Evolutionary conservation across 2,113 vertebrate genomes (phyloP).

Genomic region (Psephotus haematonotus): DNA sequence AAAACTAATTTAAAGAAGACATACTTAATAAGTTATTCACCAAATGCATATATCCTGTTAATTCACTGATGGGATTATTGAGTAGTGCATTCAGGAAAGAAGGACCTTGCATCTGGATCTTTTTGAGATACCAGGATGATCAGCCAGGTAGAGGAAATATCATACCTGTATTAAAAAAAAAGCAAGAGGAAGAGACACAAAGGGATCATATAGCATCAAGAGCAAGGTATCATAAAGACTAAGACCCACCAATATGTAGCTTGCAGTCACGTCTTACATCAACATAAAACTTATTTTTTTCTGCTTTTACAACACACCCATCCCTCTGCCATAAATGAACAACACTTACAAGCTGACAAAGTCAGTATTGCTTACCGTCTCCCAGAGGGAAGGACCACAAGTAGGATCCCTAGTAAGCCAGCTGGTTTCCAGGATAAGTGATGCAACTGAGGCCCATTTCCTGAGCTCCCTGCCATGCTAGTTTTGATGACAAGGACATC

Average conservation of each 20-base stretch:
- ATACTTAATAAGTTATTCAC: background rate
- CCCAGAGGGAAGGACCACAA: background rate
- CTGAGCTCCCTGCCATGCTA: background rate
- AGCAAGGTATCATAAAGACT: background rate
- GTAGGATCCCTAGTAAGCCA: background rate
- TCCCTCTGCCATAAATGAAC: background rate
- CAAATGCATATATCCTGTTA: background rate
- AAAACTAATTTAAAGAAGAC: background rate
- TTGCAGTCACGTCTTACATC: background rate
- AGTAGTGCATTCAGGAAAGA: background rate
- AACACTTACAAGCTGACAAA: background rate
- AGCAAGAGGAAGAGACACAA: background rate
- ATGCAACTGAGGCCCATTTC: background rate
- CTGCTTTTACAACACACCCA: rapidly evolving
- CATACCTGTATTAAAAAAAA: background rate
- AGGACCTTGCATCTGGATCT: background rate
- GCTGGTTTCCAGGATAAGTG: background rate
- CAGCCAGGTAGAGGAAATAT: background rate
- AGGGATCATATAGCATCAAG: background rate
- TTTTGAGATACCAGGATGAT: background rate
- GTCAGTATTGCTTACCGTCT: background rate
- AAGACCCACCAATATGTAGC: background rate
- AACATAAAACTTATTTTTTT: background rate
- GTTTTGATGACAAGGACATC: background rate
- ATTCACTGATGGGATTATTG: background rate